A percentile compares a stretch with the other conserved stretches of the same genome.
Conservation (phyloP, 2,888 invertebrate genomes). For the Mythimna albipuncta region DNA sequence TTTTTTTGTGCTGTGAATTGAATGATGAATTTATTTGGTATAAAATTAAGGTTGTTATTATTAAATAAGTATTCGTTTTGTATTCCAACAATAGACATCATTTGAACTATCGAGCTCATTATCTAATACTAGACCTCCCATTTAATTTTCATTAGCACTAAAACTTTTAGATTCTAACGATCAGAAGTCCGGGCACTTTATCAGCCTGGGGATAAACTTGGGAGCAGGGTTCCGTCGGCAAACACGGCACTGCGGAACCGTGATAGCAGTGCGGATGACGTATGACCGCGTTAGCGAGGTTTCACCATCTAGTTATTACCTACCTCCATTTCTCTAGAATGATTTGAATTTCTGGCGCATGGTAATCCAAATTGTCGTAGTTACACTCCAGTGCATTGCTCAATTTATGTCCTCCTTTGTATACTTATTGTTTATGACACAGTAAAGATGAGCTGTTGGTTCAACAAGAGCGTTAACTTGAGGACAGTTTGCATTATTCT, state of each 20-base stretch:
- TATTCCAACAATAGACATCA: background rate
- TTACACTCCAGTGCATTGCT: conserved; percentile 50
- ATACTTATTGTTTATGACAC: conserved; percentile 41
- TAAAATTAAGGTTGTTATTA: too few species aligned
- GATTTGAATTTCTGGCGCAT: conserved; percentile 69
- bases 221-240: conserved; percentile 60
- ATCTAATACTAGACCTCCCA: conserved; percentile 6
- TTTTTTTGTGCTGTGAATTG: too few species aligned
- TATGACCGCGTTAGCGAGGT: conserved; percentile 70
- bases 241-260: conserved; percentile 68
- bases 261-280: conserved; percentile 73
- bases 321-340: conserved; percentile 64
- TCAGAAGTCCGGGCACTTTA: conserved; percentile 58
- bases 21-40: too few species aligned
- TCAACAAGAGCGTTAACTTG: conserved; percentile 19
- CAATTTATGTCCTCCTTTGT: conserved; percentile 53
- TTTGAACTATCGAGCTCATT: conserved; percentile 1
- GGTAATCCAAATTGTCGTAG: conserved; percentile 61
- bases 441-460: conserved; percentile 33
- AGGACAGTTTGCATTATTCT: conserved; percentile 20
- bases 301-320: conserved; percentile 71
- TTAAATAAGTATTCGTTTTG: too few species aligned
- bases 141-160: conserved; percentile 51
- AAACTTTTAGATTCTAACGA: conserved; percentile 52
- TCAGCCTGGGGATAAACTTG: conserved; percentile 65